These are phyloP conservation scores for Drosophila neutralis DNA, from an alignment of 2,888 invertebrate species.

Conservation along the genomic window DNA sequence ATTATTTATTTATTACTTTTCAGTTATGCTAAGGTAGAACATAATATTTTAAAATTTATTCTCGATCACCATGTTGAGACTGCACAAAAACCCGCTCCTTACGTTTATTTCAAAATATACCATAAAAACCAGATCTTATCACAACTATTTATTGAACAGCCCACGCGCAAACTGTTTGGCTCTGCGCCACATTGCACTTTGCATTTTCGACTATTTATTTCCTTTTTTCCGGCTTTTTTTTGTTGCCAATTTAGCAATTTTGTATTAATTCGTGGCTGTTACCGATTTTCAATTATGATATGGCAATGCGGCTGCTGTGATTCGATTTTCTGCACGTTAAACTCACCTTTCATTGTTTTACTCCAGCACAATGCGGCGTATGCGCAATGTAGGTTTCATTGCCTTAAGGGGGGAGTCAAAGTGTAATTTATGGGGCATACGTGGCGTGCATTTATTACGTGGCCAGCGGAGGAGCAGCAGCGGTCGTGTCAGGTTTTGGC, in stretches of 20 bases:
- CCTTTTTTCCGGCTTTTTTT: background rate
- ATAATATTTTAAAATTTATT: accelerated
- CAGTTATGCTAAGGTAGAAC: background rate
- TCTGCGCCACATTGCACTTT: slow-evolving; percentile 35
- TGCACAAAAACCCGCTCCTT: background rate
- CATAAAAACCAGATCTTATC: background rate
- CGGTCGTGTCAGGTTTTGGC: slow-evolving; percentile 70
- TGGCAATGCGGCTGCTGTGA: slow-evolving; percentile 25
- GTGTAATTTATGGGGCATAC: slow-evolving; percentile 72
- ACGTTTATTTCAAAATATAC: background rate
- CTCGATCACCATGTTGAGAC: no score
- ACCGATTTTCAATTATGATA: slow-evolving; percentile 70
- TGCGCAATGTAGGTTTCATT: slow-evolving; percentile 54
- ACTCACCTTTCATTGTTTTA: background rate
- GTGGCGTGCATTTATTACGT: slow-evolving; percentile 73
- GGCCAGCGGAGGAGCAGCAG: slow-evolving; percentile 41
- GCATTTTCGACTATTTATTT: slow-evolving; percentile 13
- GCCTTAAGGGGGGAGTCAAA: slow-evolving; percentile 45
- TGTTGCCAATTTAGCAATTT: slow-evolving; percentile 41
- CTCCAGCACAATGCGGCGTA: slow-evolving; percentile 39
- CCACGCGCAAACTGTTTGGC: slow-evolving; percentile 31
- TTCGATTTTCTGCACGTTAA: slow-evolving; percentile 28
- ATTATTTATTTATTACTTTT: background rate
- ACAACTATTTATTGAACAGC: slow-evolving; percentile 10
- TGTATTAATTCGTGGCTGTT: slow-evolving; percentile 48